phyloP scores from a whole-genome alignment of 2,797 vertebrate genomes.

The Prunella strophiata region DNA sequence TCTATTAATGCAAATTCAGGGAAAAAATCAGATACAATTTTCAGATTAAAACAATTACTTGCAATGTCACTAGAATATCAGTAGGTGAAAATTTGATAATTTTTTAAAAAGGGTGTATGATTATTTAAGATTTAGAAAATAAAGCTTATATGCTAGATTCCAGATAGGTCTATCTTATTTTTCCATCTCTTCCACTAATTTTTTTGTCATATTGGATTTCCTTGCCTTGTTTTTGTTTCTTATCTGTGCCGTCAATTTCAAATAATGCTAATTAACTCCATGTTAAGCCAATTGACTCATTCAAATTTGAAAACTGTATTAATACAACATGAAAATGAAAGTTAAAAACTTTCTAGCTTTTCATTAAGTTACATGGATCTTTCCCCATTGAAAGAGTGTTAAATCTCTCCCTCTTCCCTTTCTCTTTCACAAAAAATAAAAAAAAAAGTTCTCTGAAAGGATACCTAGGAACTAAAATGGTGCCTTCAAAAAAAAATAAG shows the following conservation, averaged over 20 bases:
- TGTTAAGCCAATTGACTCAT: not conserved
- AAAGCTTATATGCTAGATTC: rapidly evolving
- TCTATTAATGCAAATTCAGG: not conserved
- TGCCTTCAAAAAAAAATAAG: not conserved
- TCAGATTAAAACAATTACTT: not conserved
- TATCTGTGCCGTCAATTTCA: not conserved
- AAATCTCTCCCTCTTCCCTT: not conserved
- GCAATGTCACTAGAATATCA: not conserved
- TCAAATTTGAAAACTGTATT: not conserved
- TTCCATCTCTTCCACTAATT: not conserved
- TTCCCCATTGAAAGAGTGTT: not conserved
- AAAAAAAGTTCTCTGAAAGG: not conserved
- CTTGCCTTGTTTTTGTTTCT: not conserved
- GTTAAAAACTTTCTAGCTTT: not conserved
- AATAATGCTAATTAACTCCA: not conserved
- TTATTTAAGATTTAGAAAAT: not conserved
- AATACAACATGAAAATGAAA: not conserved
- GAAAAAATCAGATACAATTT: not conserved
- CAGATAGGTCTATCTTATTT: not conserved
- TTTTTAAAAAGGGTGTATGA: not conserved
- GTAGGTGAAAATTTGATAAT: not conserved
- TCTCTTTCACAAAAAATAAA: not conserved
- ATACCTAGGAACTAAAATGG: not conserved
- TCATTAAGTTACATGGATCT: not conserved
- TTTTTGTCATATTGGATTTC: not conserved